A percentile compares a stretch with the other conserved stretches of the same genome.
phyloP scores from a whole-genome alignment of 1,140 invertebrate species.

The Coptotermes formosanus region DNA sequence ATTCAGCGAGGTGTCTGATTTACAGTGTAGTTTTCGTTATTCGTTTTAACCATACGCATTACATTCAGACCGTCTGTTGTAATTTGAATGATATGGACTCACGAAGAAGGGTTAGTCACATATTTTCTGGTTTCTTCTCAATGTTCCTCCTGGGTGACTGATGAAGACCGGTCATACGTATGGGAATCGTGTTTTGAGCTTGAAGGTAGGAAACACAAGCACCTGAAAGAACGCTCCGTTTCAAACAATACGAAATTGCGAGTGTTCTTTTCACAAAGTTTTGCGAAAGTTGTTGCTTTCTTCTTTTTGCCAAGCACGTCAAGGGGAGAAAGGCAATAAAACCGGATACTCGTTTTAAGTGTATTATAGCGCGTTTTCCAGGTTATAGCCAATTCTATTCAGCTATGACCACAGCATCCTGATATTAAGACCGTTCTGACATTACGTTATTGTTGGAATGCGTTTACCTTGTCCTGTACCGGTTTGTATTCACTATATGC shows the following conservation, averaged over 20 bases:
- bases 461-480: not conserved
- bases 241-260: not conserved
- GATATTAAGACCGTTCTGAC: not conserved
- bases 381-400: not conserved
- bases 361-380: not conserved
- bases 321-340: not conserved
- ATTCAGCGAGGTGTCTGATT: too few relatives aligned
- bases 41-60: too few relatives aligned
- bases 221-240: not conserved
- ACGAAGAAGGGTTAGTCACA: too few relatives aligned
- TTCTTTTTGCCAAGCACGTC: not conserved
- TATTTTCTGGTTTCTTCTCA: not conserved
- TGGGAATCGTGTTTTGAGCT: not conserved
- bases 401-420: not conserved
- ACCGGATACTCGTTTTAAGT: slow-evolving; percentile 12
- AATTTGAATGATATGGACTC: too few relatives aligned
- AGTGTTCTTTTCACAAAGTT: not conserved
- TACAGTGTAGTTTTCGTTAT: too few relatives aligned
- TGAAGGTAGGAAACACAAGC: not conserved
- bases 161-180: not conserved
- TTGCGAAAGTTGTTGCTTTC: slow-evolving; percentile 2
- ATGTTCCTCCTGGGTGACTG: not conserved
- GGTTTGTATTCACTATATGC: not conserved
- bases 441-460: slow-evolving; percentile 13
- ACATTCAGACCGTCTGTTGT: too few relatives aligned